Conservation (phyloP, 2,113 vertebrate species). For the Eulemur rufifrons region DNA sequence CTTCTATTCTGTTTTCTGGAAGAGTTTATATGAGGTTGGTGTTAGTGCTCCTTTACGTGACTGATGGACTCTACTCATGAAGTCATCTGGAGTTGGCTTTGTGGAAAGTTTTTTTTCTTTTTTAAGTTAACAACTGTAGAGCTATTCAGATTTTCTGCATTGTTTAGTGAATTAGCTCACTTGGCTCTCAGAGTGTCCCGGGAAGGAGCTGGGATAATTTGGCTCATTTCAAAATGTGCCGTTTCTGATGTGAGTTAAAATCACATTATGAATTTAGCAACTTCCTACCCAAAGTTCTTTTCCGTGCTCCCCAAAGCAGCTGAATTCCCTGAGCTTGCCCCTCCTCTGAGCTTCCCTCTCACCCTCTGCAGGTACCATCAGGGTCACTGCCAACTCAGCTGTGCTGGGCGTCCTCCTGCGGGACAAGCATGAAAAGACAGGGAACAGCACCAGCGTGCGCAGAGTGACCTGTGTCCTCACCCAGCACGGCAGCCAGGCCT, state of each 20-base stretch:
- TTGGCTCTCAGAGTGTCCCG: not conserved
- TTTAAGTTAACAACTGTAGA: not conserved
- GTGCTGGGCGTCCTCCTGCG: conserved; percentile 84
- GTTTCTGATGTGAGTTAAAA: not conserved
- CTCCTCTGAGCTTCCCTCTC: not conserved
- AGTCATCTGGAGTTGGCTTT: too few species aligned
- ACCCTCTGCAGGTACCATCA: conserved; percentile 85
- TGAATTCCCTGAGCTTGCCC: not conserved
- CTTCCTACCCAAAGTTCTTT: not conserved
- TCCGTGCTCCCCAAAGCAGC: not conserved
- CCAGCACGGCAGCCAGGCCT: conserved; percentile 74
- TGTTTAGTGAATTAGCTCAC: not conserved
- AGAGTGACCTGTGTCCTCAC: conserved; percentile 54
- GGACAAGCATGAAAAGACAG: conserved; percentile 75
- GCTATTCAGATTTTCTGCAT: not conserved
- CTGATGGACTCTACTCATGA: too few species aligned
- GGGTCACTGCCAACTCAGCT: conserved; percentile 77
- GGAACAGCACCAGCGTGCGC: conserved; percentile 5
- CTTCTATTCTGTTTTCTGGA: too few species aligned
- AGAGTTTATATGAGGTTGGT: too few species aligned
- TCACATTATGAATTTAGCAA: not conserved
- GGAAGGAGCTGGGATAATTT: not conserved
- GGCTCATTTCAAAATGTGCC: not conserved
- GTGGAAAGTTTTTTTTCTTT: too few species aligned
- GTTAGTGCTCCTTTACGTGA: too few species aligned